Conservation (phyloP, 2,797 vertebrate species). For the Myotis daubentonii region DNA sequence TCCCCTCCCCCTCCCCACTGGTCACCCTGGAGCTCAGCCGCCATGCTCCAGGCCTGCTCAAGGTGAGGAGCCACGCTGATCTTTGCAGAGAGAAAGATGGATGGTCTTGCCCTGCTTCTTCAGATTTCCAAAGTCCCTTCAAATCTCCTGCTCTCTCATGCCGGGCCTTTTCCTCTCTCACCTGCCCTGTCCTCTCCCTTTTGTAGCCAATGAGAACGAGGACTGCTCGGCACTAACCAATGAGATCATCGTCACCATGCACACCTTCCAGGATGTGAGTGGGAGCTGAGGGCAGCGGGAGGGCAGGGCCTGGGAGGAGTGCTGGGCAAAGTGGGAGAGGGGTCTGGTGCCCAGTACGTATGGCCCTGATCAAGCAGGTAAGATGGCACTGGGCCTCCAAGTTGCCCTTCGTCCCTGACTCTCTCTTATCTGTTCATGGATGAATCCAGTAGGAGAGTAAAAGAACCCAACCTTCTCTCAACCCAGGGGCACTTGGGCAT, state of each 20-base stretch:
- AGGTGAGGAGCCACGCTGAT: background rate
- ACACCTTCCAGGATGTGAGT: slow-evolving; percentile 81
- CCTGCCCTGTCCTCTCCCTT: background rate
- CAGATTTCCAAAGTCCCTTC: background rate
- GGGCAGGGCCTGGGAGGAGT: background rate
- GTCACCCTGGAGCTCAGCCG: background rate
- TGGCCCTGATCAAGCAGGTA: background rate
- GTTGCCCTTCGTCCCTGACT: background rate
- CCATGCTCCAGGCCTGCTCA: background rate
- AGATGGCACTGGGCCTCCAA: background rate
- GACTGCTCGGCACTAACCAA: slow-evolving; percentile 60
- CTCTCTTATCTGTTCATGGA: background rate
- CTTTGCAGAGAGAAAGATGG: background rate
- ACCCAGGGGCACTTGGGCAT: background rate
- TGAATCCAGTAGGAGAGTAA: background rate
- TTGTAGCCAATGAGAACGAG: slow-evolving; percentile 68
- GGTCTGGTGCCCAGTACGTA: background rate
- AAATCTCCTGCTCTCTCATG: background rate
- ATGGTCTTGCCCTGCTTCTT: background rate
- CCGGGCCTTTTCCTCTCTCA: background rate
- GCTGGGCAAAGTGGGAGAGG: background rate
- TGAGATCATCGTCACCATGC: slow-evolving; percentile 82
- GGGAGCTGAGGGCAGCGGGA: background rate
- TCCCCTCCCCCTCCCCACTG: background rate
- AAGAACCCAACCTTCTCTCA: background rate